These are phyloP conservation scores for Drepana arcuata DNA, from an alignment of 1,140 invertebrate genomes.

Conservation along the genomic window DNA sequence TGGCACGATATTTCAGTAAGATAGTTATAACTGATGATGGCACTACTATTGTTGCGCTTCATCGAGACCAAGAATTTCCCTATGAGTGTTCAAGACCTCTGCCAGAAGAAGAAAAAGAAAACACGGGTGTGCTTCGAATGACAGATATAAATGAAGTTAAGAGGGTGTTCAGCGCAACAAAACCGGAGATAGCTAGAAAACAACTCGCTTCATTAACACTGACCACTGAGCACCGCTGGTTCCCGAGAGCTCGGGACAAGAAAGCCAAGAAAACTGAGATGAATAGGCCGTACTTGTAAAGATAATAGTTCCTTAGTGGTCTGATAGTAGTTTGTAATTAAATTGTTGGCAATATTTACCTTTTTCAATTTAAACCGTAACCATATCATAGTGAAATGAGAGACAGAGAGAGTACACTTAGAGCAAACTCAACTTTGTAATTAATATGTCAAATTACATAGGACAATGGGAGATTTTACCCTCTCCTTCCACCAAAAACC, in stretches of 20 bases:
- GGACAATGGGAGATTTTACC: no score
- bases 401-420: no score
- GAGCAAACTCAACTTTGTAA: no score
- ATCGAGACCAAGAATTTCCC: conserved; percentile 85
- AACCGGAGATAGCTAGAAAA: conserved; percentile 73
- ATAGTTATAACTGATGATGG: conserved; percentile 81
- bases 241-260: conserved; percentile 77
- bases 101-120: conserved; percentile 60
- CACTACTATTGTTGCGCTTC: conserved; percentile 88
- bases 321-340: no score
- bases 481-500: no score
- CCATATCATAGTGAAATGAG: no score
- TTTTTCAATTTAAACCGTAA: no score
- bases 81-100: conserved; percentile 87
- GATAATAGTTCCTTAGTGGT: no score
- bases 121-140: conserved; percentile 76
- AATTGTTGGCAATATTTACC: no score
- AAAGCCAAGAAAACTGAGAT: conserved; percentile 77
- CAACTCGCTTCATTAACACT: conserved; percentile 83
- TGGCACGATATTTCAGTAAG: conserved; percentile 56
- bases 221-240: conserved; percentile 88
- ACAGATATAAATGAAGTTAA: conserved; percentile 74
- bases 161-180: conserved; percentile 78
- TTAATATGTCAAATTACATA: no score
- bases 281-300: conserved; percentile 84